Conservation (phyloP, 2,113 vertebrate genomes). For the Rhabdornis inornatus region DNA sequence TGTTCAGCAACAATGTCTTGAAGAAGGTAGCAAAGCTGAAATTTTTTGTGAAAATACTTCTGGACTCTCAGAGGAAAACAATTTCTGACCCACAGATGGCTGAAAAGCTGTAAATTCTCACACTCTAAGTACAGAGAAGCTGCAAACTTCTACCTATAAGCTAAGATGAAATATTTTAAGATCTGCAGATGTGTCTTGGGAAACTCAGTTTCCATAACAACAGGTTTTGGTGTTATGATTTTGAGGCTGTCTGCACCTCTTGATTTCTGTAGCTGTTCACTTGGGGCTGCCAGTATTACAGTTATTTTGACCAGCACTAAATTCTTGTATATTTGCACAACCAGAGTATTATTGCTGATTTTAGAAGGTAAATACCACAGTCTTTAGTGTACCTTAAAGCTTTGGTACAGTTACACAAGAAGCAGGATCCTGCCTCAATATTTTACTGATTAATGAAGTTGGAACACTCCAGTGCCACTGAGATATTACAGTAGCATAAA, state of each 20-base stretch:
- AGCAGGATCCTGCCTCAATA: background rate
- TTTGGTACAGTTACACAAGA: background rate
- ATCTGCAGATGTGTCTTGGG: background rate
- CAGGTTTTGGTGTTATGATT: background rate
- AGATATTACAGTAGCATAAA: background rate
- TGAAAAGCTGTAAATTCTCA: background rate
- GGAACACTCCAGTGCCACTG: background rate
- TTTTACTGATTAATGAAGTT: background rate
- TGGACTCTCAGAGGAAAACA: background rate
- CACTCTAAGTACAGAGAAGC: background rate
- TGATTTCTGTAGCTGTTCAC: background rate
- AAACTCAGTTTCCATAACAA: constrained; percentile 31
- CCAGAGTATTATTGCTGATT: background rate
- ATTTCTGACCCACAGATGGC: background rate
- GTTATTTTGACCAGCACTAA: background rate
- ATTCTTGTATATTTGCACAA: background rate
- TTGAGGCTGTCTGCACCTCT: background rate
- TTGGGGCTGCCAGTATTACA: background rate
- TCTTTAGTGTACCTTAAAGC: background rate
- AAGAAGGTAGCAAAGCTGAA: background rate
- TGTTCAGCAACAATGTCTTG: background rate
- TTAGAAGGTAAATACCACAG: background rate
- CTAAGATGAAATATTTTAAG: background rate
- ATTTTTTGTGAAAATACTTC: background rate
- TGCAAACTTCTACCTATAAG: background rate